A percentile compares a stretch with the other conserved stretches of the same genome.
phyloP scores from a whole-genome alignment of 2,797 vertebrate genomes.

The Etheostoma nigrum region DNA sequence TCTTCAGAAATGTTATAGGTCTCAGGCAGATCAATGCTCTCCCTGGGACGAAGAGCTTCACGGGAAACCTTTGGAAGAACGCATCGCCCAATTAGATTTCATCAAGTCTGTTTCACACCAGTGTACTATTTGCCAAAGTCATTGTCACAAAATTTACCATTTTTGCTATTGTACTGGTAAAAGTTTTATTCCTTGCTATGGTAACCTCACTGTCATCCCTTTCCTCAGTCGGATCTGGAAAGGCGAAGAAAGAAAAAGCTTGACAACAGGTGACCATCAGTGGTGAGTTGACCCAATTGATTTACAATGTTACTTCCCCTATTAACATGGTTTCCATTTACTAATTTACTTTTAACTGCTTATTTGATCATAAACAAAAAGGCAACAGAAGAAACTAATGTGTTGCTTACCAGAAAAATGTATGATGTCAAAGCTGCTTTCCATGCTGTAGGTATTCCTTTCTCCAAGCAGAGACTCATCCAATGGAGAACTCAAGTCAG shows the following conservation, averaged over 20 bases:
- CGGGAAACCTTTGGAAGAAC: constrained; percentile 33
- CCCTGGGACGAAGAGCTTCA: not conserved
- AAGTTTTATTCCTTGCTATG: not conserved
- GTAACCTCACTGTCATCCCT: not conserved
- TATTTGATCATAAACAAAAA: not conserved
- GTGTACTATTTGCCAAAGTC: not conserved
- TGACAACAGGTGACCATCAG: not conserved
- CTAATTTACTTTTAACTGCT: not conserved
- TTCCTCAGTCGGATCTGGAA: constrained; percentile 30
- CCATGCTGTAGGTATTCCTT: not conserved
- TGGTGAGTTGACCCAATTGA: not conserved
- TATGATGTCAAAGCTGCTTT: constrained; percentile 4
- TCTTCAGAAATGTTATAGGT: not conserved
- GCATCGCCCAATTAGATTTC: not conserved
- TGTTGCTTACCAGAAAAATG: constrained; percentile 57
- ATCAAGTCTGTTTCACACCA: not conserved
- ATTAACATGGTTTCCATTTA: not conserved
- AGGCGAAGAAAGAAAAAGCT: constrained; percentile 4
- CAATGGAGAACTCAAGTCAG: constrained; percentile 13
- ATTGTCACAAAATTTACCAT: constrained; percentile 49
- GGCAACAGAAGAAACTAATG: not conserved
- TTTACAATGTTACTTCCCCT: not conserved
- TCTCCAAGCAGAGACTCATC: constrained; percentile 28
- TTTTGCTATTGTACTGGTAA: constrained; percentile 27
- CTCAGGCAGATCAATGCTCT: not conserved